phyloP scores from a whole-genome alignment of 2,888 invertebrate genomes.

The Blastobasis lacticolella region DNA sequence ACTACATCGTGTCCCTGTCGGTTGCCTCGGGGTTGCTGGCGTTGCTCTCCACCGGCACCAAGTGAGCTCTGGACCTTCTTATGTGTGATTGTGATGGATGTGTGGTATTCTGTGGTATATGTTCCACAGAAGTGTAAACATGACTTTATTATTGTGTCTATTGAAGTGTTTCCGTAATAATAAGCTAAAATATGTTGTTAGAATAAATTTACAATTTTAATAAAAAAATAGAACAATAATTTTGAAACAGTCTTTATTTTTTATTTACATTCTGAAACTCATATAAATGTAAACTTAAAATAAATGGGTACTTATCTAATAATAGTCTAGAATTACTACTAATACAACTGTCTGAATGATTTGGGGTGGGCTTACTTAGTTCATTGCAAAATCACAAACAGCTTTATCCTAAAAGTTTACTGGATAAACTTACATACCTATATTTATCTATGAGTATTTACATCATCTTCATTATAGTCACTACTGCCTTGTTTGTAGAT shows the following conservation, averaged over 20 bases:
- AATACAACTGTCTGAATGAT: constrained; percentile 36
- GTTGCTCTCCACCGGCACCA: constrained; percentile 94
- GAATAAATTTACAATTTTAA: constrained; percentile 52
- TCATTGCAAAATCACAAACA: constrained; percentile 33
- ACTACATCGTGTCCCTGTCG: constrained; percentile 94
- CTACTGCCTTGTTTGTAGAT: constrained; percentile 18
- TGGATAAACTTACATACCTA: no score
- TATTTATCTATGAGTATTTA: constrained; percentile 3
- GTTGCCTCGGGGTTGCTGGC: constrained; percentile 93
- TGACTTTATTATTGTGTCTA: neutral
- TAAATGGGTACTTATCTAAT: constrained; percentile 27
- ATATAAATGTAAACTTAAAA: constrained; percentile 33
- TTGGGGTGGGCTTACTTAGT: constrained; percentile 52
- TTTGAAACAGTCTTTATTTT: constrained; percentile 48
- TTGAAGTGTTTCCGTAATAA: constrained; percentile 3
- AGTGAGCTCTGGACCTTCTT: constrained; percentile 55
- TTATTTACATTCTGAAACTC: constrained; percentile 56
- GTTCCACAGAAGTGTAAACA: neutral
- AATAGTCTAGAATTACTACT: constrained; percentile 20
- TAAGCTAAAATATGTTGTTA: constrained; percentile 27
- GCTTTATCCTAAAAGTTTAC: constrained; percentile 24
- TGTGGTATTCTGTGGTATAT: neutral
- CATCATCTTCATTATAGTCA: constrained; percentile 8
- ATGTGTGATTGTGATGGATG: constrained; percentile 21
- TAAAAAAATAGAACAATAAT: constrained; percentile 46